phyloP scores from a whole-genome alignment of 2,888 invertebrate species.

The Pegoplata infirma region DNA sequence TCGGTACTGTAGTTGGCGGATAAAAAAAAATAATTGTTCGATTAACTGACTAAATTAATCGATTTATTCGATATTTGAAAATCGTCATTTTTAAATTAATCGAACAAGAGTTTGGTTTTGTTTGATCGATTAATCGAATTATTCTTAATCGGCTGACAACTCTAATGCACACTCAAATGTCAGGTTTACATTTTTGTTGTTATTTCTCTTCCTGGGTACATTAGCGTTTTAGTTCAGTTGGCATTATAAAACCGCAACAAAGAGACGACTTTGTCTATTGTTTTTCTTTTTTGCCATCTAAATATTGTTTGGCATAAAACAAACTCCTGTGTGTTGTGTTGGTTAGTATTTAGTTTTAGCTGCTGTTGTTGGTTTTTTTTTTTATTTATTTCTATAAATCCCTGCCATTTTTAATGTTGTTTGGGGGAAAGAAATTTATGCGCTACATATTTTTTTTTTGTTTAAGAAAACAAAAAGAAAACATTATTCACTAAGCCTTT shows the following conservation, averaged over 20 bases:
- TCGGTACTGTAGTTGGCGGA: too few relatives aligned
- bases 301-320: constrained; percentile 35
- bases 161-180: too few relatives aligned
- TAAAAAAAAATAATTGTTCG: too few relatives aligned
- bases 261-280: background rate
- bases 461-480: constrained; percentile 34
- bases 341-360: background rate
- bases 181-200: constrained; percentile 17
- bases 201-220: constrained; percentile 1
- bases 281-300: constrained; percentile 16
- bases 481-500: constrained; percentile 38
- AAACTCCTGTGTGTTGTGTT: constrained; percentile 20
- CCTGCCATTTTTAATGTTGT: constrained; percentile 10
- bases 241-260: constrained; percentile 53
- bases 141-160: too few relatives aligned
- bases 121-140: too few relatives aligned
- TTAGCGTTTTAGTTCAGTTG: constrained; percentile 16
- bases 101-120: too few relatives aligned
- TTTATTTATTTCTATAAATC: constrained; percentile 11
- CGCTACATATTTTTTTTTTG: constrained; percentile 15
- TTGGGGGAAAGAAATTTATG: constrained; percentile 4
- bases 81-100: too few relatives aligned
- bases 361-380: background rate
- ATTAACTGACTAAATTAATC: too few relatives aligned
- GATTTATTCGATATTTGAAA: too few relatives aligned